Evolutionary conservation across 2,797 vertebrate genomes (phyloP).

Genomic region (Labeo calbasu): DNA sequence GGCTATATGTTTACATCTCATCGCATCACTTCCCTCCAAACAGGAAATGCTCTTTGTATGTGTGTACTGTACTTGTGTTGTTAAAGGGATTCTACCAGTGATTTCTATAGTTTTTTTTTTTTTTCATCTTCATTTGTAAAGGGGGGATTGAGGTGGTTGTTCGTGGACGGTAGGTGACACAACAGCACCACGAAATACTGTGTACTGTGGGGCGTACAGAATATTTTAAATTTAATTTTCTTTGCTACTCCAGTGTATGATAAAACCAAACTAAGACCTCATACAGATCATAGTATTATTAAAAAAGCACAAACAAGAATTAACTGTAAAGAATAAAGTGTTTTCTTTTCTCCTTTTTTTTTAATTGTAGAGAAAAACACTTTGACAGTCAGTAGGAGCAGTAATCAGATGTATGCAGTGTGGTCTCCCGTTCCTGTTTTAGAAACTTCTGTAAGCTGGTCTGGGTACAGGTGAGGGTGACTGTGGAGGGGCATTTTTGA

Average conservation of each 20-base stretch:
- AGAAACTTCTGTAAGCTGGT: slow-evolving; percentile 51
- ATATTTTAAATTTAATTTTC: slow-evolving; percentile 86
- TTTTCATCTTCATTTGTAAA: slow-evolving; percentile 77
- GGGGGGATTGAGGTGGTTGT: slow-evolving; percentile 72
- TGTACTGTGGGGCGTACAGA: slow-evolving; percentile 97
- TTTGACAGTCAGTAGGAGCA: slow-evolving; percentile 60
- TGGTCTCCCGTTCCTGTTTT: slow-evolving; percentile 55
- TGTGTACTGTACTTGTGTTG: slow-evolving; percentile 98
- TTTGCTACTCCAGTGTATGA: slow-evolving; percentile 99
- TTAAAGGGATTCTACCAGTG: slow-evolving; percentile 99
- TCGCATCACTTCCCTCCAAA: slow-evolving; percentile 88
- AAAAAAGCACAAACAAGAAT: slow-evolving; percentile 96
- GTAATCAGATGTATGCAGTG: slow-evolving; percentile 58
- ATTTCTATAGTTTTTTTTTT: slow-evolving; percentile 79
- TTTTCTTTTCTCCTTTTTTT: slow-evolving; percentile 79
- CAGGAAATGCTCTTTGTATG: slow-evolving; percentile 80
- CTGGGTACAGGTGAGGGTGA: slow-evolving; percentile 39
- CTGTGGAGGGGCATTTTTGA: slow-evolving; percentile 37
- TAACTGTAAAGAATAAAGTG: slow-evolving; percentile 89
- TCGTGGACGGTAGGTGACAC: slow-evolving; percentile 54
- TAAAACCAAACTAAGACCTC: slow-evolving; percentile 99
- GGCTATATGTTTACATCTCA: slow-evolving; percentile 88
- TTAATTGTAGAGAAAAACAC: slow-evolving; percentile 77
- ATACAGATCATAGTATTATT: slow-evolving; percentile 99
- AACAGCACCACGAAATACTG: slow-evolving; percentile 88